phyloP scores from a whole-genome alignment of 2,797 vertebrate genomes.

The Arnoldichthys spilopterus region DNA sequence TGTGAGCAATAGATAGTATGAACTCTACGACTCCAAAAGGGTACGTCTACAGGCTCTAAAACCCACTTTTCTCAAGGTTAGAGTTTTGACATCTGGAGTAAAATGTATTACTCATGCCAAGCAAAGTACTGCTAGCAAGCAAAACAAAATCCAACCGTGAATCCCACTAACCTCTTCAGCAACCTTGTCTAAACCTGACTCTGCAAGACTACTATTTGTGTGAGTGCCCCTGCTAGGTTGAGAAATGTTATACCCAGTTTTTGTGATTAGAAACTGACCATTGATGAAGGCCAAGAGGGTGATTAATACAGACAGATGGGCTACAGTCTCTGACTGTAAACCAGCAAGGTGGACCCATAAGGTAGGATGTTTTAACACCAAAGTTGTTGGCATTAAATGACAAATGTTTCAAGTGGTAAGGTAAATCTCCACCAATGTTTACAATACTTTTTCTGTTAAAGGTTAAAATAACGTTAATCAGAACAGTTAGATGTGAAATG shows the following conservation, averaged over 20 bases:
- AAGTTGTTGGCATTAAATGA: neutral
- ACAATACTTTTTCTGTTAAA: no score
- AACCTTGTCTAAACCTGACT: no score
- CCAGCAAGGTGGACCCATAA: neutral
- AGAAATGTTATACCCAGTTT: no score
- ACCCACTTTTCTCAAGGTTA: neutral
- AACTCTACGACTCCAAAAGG: no score
- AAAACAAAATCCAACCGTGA: no score
- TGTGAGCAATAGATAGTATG: no score
- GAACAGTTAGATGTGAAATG: no score
- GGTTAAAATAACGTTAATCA: no score
- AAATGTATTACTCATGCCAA: neutral
- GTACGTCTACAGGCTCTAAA: no score
- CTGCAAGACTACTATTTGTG: neutral
- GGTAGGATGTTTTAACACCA: neutral
- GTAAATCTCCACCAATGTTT: neutral
- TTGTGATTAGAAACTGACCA: neutral
- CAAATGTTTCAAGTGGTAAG: neutral
- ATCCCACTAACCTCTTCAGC: no score
- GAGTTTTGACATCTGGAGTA: neutral
- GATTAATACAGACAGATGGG: neutral
- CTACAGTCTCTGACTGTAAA: neutral
- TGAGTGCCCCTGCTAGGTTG: neutral
- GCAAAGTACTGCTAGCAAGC: neutral
- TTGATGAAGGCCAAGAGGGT: neutral